Evolutionary conservation across 2,888 invertebrate genomes (phyloP), one percentile per base, ranked within the genome.

Genomic region (Tridacna crocea): DNA sequence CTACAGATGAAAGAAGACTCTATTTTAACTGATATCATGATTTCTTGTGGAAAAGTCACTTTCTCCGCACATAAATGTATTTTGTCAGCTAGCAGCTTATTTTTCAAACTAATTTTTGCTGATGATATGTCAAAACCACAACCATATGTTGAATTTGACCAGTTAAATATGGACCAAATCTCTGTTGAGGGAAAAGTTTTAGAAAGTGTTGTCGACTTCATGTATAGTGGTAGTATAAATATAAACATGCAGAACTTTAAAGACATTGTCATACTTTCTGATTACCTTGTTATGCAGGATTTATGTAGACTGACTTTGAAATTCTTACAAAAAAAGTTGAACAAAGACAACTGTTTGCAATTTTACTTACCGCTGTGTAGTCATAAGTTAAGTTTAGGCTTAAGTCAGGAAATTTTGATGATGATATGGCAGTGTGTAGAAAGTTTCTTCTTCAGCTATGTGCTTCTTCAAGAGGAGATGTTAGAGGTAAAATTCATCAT

Each of bases 41-140:
- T 85, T 0, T 55, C 72, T 0, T 75, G 78, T 19, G 66, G 77
- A 55, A 72, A 72, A 15, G 63, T 17, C 22, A 63, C 51, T 4
- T 51, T 85, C 12, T 26, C 72, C 0, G 83, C 80, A 8, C 86
- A 86, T 36, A 83, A 86, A 22, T 86, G 86, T 75, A 63, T 86
- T 15, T 72, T 86, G 46, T 60, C 86, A 17, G 72, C 63, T 17
- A 73, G 78, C 27, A 86, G 86, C 60, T 36, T 73, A 26, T 86
- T 83, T 72, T 86, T 86, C 75, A 77, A 86, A 36, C 47, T 74
- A 27, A 73, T 75, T 36, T 83, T 68, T 78, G 65, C 26, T 17
- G 75, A 58, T 27, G 48, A 51, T 6, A 24, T 48, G 0, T 22
- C 75, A 72, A 75, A 24, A 58, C 36, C 51, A 72, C 55, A 63